Conservation (phyloP, 2,888 invertebrate genomes). For the Trichacis sp. region DNA sequence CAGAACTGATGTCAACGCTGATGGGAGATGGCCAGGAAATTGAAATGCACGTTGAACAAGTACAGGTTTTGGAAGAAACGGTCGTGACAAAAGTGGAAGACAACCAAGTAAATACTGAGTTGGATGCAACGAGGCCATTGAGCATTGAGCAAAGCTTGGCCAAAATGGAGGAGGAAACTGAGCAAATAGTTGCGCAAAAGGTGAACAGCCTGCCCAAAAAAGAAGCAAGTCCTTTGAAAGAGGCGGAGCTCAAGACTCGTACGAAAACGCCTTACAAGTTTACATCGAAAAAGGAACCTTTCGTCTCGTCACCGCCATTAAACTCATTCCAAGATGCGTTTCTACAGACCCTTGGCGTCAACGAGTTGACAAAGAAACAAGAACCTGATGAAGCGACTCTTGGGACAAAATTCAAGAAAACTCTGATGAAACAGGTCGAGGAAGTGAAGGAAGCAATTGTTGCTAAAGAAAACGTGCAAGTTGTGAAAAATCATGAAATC, state of each 20-base stretch:
- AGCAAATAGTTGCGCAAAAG: conserved; percentile 1
- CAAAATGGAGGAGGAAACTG: conserved; percentile 17
- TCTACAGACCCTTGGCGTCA: conserved; percentile 57
- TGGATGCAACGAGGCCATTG: neutral
- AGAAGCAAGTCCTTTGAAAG: conserved; percentile 2
- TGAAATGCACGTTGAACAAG: neutral
- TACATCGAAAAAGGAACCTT: conserved; percentile 48
- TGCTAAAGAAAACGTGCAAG: neutral
- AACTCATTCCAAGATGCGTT: conserved; percentile 61
- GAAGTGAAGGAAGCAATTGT: neutral
- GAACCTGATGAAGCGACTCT: neutral
- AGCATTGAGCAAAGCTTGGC: conserved; percentile 8
- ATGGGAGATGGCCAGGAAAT: neutral
- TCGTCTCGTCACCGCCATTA: conserved; percentile 48
- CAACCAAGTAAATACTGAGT: neutral
- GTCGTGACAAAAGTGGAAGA: conserved; percentile 1
- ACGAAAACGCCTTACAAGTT: conserved; percentile 47
- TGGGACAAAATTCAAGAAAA: neutral
- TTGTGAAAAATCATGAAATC: neutral
- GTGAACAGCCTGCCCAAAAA: conserved; percentile 7
- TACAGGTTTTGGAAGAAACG: conserved; percentile 2
- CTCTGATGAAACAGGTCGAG: neutral
- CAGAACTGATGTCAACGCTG: neutral
- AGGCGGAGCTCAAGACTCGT: conserved; percentile 20
- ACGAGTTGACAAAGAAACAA: conserved; percentile 35